Conservation (phyloP, 2,113 vertebrate genomes). For the Lagenorhynchus albirostris region DNA sequence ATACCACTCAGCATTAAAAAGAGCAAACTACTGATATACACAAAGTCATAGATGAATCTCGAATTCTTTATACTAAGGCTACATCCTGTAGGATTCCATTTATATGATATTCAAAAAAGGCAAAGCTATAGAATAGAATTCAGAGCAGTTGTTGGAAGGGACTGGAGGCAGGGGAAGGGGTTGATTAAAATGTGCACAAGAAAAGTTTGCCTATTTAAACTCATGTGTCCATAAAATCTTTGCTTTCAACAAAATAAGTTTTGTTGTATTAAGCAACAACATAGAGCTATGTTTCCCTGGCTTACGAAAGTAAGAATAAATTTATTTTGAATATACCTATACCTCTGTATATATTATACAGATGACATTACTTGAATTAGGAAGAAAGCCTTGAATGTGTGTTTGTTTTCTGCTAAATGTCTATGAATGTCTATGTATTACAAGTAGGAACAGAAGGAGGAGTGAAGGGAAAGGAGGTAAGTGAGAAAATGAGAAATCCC, state of each 20-base stretch:
- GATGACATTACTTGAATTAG: slow-evolving; percentile 17
- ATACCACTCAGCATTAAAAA: not conserved
- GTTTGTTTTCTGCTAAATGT: not conserved
- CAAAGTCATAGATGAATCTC: not conserved
- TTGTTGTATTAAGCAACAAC: not conserved
- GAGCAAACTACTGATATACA: not conserved
- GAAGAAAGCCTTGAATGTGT: not conserved
- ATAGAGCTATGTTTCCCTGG: not conserved
- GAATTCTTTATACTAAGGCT: not conserved
- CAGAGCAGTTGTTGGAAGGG: not conserved
- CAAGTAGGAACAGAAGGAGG: not conserved
- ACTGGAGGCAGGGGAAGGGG: fast-evolving
- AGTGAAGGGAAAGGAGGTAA: not conserved
- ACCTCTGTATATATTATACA: not conserved
- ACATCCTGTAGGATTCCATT: not conserved
- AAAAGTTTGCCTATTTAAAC: not conserved
- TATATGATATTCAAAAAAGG: not conserved
- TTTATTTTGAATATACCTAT: not conserved
- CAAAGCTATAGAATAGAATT: not conserved
- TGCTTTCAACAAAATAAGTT: not conserved
- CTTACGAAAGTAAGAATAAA: not conserved
- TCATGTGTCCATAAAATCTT: not conserved
- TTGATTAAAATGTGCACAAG: not conserved
- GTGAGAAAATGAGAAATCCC: not conserved
- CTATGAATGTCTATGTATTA: not conserved